Percentiles rank a stretch among this genome's conserved stretches.
These are phyloP conservation scores for Ceratotherium simum DNA, from an alignment of 2,113 vertebrate genomes.

Conservation along the genomic window DNA sequence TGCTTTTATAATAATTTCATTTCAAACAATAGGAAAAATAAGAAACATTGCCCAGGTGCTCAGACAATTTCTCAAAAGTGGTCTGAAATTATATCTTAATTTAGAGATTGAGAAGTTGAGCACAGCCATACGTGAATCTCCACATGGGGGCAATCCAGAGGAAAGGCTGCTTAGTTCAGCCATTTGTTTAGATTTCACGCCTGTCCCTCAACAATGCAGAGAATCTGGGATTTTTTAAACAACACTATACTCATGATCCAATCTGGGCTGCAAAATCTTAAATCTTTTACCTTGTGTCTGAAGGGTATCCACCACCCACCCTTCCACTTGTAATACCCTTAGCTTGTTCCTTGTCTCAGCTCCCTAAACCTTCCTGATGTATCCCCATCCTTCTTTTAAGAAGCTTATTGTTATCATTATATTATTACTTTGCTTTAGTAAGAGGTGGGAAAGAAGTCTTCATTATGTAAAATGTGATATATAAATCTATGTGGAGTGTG, in stretches of 20 bases:
- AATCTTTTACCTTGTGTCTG: background rate
- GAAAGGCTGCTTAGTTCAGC: background rate
- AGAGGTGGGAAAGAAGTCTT: conserved; percentile 68
- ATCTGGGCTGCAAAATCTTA: background rate
- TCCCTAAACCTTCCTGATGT: background rate
- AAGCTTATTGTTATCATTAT: conserved; percentile 67
- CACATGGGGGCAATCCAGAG: background rate
- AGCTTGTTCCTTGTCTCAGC: background rate
- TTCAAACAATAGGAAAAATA: background rate
- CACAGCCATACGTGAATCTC: background rate
- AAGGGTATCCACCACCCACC: background rate
- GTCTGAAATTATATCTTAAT: background rate
- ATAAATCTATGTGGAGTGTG: conserved; percentile 62
- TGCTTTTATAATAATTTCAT: background rate
- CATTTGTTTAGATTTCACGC: background rate
- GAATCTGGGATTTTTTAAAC: background rate
- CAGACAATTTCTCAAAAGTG: background rate
- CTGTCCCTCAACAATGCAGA: background rate
- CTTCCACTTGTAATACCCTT: background rate
- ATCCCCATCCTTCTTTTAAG: conserved; percentile 37
- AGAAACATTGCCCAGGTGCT: background rate
- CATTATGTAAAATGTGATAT: conserved; percentile 76
- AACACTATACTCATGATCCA: background rate
- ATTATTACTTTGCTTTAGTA: conserved; percentile 63
- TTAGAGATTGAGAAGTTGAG: background rate